Conservation (phyloP, 2,797 vertebrate genomes). For the Myripristis murdjan region DNA sequence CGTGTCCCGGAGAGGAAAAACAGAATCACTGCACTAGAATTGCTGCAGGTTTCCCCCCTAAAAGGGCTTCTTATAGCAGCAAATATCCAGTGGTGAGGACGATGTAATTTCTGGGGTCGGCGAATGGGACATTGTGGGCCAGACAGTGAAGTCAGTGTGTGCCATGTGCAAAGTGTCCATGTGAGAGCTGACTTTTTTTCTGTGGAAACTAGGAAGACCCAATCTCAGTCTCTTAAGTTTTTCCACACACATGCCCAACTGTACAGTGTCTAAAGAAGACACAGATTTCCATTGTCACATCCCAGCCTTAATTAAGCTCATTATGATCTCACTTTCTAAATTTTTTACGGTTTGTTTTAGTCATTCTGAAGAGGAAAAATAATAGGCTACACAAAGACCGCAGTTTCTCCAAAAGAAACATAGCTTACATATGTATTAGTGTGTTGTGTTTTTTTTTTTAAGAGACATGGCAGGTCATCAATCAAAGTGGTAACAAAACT, state of each 20-base stretch:
- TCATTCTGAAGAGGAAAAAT: background rate
- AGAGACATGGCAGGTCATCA: constrained; percentile 37
- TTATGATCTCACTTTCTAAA: constrained; percentile 34
- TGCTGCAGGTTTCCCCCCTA: background rate
- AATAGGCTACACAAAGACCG: constrained; percentile 1
- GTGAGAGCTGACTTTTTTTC: background rate
- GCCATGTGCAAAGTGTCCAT: background rate
- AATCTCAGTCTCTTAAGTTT: background rate
- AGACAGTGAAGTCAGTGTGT: constrained; percentile 36
- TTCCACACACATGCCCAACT: constrained; percentile 26
- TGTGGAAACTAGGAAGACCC: constrained; percentile 35
- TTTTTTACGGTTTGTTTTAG: constrained; percentile 20
- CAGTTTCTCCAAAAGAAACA: constrained; percentile 3
- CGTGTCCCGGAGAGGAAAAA: constrained; percentile 42
- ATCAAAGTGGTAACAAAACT: constrained; percentile 20
- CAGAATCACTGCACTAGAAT: constrained; percentile 58
- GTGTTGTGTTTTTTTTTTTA: constrained; percentile 17
- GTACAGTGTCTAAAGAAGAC: constrained; percentile 25
- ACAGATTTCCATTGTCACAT: constrained; percentile 32
- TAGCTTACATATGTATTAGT: constrained; percentile 16
- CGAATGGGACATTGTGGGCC: constrained; percentile 16
- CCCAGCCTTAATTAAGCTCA: constrained; percentile 20
- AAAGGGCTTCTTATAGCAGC: constrained; percentile 22
- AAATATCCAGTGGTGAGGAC: constrained; percentile 8
- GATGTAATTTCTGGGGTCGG: constrained; percentile 29